Percentiles rank a stretch among this genome's conserved stretches.
Evolutionary conservation across 2,888 invertebrate genomes (phyloP).

Genomic region (Callimorpha dominula): DNA sequence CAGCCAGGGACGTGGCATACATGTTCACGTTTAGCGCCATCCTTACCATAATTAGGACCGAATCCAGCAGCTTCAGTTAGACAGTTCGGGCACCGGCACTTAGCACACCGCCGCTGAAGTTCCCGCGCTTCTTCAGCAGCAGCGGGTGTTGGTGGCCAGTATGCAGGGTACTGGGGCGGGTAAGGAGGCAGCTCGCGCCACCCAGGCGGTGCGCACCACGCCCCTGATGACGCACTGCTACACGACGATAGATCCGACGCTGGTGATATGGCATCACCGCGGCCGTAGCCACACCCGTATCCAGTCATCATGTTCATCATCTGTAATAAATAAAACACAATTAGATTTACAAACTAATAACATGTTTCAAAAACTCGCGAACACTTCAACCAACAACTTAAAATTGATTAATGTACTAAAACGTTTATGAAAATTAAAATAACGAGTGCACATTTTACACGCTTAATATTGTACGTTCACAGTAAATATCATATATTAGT

Average conservation of each 20-base stretch:
- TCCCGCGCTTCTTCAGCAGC: conserved; percentile 82
- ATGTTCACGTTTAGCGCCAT: conserved; percentile 92
- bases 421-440: conserved; percentile 24
- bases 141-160: conserved; percentile 80
- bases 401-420: conserved; percentile 22
- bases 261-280: conserved; percentile 84
- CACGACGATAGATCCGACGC: conserved; percentile 79
- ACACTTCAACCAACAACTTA: conserved; percentile 12
- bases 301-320: conserved; percentile 82
- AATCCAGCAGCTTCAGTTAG: conserved; percentile 92
- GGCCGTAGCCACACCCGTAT: conserved; percentile 79
- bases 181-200: conserved; percentile 81
- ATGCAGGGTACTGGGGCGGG: conserved; percentile 81
- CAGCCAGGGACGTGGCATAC: conserved; percentile 96
- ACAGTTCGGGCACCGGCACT: conserved; percentile 94
- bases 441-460: conserved; percentile 24
- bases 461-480: conserved; percentile 51
- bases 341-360: conserved; percentile 21
- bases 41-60: conserved; percentile 91
- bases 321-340: conserved; percentile 62
- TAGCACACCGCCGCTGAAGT: conserved; percentile 90
- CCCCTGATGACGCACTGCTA: conserved; percentile 79
- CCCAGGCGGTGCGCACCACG: conserved; percentile 72
- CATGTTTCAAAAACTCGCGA: conserved; percentile 4
- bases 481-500: conserved; percentile 61